Evolutionary conservation across 2,797 vertebrate genomes (phyloP), one percentile per base, ranked within the genome.

Genomic region (Anas flavirostris): DNA sequence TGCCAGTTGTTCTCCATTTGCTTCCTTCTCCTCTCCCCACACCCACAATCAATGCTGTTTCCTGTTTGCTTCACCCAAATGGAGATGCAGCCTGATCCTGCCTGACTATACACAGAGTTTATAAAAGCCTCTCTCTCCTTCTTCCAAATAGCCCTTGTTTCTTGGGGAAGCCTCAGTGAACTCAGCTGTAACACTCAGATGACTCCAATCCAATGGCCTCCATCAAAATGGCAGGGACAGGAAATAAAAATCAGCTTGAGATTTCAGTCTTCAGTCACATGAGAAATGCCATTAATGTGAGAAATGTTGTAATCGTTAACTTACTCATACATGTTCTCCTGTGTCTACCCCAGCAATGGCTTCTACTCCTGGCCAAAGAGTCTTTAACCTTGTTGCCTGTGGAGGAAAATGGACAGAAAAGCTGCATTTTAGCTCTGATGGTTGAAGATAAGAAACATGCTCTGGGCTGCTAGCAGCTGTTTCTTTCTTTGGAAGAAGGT

Each of bases 1-100:
- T 92, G 63, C 64, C 77, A 88, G 82, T 88, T 96, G 82, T n/a
- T 92, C 70, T 82, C 74, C 86, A 35, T 90, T 90, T 95, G 82
- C 67, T 90, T 90, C 82, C 43, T 95, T 56, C 83, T 89, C 73
- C 59, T 95, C 31, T 86, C 73, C 66, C 55, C 74, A 79, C 63
- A 37, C 77, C 46, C 86, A 9, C 5, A 60, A 43, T 64, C 92
- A 52, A 14, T 6, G 59, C 48, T 90, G 44, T 73, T 74, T 94
- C 94, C 75, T 82, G 48, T 46, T 70, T 90, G 68, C 75, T 87
- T 79, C 58, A 43, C 35, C 89, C 35, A 5, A 18, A 29, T 1
- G 9, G 67, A 86, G 74, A 69, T 29, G 5, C 28, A 23, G 66
- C 81, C 90, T 77, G 39, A 67, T 75, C 64, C 76, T 63, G 66